Conservation (phyloP, 2,888 invertebrate species). For the Folsomia candida region DNA sequence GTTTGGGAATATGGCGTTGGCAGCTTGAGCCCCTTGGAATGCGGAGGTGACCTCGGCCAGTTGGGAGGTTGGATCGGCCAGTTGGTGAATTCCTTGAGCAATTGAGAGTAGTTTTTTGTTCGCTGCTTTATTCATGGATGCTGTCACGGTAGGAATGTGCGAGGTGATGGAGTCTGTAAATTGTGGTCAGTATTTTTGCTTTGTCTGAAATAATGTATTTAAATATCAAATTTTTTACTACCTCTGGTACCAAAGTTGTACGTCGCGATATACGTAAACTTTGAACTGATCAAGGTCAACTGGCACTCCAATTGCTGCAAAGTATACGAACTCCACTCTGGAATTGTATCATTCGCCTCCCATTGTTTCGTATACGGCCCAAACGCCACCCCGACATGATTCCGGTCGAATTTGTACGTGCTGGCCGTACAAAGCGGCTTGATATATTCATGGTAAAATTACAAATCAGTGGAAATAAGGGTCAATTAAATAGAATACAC, state of each 20-base stretch:
- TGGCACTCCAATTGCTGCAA: conserved; percentile 12
- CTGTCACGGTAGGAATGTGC: too few species aligned
- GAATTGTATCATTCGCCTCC: conserved; percentile 10
- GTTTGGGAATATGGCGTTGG: conserved; percentile 29
- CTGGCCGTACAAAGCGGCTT: too few species aligned
- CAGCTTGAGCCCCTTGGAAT: conserved; percentile 22
- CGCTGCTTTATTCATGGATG: too few species aligned
- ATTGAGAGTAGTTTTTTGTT: conserved; percentile 19
- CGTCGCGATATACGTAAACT: conserved; percentile 32
- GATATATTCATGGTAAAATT: too few species aligned
- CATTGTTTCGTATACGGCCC: conserved; percentile 36
- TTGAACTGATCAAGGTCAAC: conserved; percentile 16
- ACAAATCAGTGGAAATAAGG: too few species aligned
- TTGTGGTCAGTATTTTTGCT: too few species aligned
- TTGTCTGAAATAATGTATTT: too few species aligned
- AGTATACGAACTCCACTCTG: conserved; percentile 19
- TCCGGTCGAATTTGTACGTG: conserved; percentile 29
- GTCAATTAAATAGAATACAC: too few species aligned
- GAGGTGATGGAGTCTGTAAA: too few species aligned
- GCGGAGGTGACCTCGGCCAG: conserved; percentile 30
- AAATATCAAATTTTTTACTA: too few species aligned
- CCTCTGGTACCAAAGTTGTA: conserved; percentile 37
- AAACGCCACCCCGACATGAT: conserved; percentile 31
- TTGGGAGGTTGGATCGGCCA: conserved; percentile 4
- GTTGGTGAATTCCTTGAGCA: conserved; percentile 26